Conservation (phyloP, 2,888 invertebrate species). For the Eurytoma adleriae region DNA sequence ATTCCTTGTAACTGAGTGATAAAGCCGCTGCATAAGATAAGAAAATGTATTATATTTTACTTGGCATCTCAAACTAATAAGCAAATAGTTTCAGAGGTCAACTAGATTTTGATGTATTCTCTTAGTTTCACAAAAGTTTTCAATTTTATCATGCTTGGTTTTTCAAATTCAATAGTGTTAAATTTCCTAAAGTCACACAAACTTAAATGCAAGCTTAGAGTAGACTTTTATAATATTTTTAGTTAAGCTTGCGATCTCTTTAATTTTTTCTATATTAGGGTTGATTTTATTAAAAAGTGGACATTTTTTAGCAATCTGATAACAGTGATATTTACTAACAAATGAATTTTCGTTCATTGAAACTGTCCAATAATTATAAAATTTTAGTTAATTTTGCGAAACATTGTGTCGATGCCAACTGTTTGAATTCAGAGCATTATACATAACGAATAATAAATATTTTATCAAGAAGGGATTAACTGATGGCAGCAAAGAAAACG, state of each 20-base stretch:
- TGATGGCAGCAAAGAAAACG: slow-evolving; percentile 35
- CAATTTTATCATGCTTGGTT: slow-evolving; percentile 23
- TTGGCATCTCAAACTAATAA: too few species aligned
- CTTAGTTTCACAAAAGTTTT: too few species aligned
- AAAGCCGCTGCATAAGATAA: too few species aligned
- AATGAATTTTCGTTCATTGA: slow-evolving; percentile 44
- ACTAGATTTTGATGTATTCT: too few species aligned
- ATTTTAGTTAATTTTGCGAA: slow-evolving; percentile 42
- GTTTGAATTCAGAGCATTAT: slow-evolving; percentile 42
- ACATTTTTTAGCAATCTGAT: slow-evolving; percentile 42
- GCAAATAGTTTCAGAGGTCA: too few species aligned
- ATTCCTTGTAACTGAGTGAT: slow-evolving; percentile 7
- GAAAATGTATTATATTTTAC: too few species aligned
- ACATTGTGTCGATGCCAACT: slow-evolving; percentile 23
- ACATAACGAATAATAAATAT: slow-evolving; percentile 26
- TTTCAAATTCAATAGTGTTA: slow-evolving; percentile 39
- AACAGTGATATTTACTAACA: slow-evolving; percentile 54
- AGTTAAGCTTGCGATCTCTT: slow-evolving; percentile 51
- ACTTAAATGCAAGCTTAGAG: slow-evolving; percentile 46
- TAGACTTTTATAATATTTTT: slow-evolving; percentile 42
- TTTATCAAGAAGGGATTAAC: slow-evolving; percentile 39
- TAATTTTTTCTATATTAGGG: slow-evolving; percentile 36
- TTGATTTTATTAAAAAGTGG: slow-evolving; percentile 40
- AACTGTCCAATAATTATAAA: slow-evolving; percentile 42
- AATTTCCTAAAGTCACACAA: slow-evolving; percentile 23